Conservation (phyloP, 35 echinoderm and acorn worm species). For the Diadema setosum region DNA sequence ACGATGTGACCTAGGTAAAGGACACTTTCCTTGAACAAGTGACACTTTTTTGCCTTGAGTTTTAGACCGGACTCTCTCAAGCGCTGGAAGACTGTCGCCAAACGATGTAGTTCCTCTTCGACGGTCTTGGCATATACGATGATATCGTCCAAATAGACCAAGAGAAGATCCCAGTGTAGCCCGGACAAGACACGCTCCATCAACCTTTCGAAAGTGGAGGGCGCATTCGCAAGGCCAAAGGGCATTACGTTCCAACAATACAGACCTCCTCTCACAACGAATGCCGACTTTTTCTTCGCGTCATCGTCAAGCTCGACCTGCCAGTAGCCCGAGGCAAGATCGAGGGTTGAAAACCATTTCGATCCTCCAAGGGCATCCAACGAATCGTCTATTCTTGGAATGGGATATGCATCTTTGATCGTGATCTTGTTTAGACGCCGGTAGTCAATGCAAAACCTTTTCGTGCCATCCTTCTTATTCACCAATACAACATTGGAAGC, state of each 20-base stretch:
- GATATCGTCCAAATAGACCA: constrained; percentile 74
- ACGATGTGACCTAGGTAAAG: constrained; percentile 59
- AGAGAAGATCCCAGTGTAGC: constrained; percentile 20
- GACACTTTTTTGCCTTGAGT: constrained; percentile 52
- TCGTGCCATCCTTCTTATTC: constrained; percentile 34
- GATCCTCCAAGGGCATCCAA: constrained; percentile 57
- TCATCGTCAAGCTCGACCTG: constrained; percentile 35
- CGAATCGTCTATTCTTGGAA: constrained; percentile 50
- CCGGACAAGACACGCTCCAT: constrained; percentile 59
- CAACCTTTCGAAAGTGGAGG: constrained; percentile 56
- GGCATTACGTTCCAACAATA: constrained; percentile 62
- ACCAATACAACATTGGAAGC: constrained; percentile 58
- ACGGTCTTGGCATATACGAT: constrained; percentile 47
- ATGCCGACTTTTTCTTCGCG: constrained; percentile 25
- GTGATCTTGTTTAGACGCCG: constrained; percentile 39
- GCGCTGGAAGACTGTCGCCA: constrained; percentile 26
- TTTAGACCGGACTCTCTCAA: constrained; percentile 8
- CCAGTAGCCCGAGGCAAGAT: constrained; percentile 61
- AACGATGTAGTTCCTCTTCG: constrained; percentile 28
- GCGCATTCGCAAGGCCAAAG: constrained; percentile 57
- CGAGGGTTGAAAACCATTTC: constrained; percentile 48
- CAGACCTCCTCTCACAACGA: constrained; percentile 49
- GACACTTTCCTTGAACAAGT: constrained; percentile 18
- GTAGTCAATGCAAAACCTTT: constrained; percentile 72
- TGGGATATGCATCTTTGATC: constrained; percentile 43